These are phyloP conservation scores for Dorcus parallelipipedus DNA, from an alignment of 2,888 invertebrate species.

Conservation along the genomic window DNA sequence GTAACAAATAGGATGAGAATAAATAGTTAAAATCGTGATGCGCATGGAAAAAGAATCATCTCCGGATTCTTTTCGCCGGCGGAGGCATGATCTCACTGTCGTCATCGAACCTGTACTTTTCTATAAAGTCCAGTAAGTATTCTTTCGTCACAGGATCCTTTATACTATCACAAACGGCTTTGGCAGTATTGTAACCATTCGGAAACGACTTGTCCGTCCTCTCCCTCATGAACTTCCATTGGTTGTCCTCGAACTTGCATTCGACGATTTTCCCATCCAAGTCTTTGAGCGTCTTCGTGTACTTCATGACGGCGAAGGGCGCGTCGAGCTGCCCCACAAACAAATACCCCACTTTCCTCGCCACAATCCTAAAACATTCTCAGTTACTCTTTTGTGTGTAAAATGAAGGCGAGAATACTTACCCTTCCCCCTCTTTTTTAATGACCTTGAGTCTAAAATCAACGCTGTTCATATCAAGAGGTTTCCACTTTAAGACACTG, in stretches of 20 bases:
- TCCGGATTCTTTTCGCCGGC: slow-evolving; percentile 53
- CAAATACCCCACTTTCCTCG: slow-evolving; percentile 67
- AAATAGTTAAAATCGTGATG: slow-evolving; percentile 6
- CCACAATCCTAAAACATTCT: slow-evolving; percentile 58
- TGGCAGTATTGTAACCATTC: slow-evolving; percentile 83
- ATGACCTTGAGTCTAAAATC: slow-evolving; percentile 89
- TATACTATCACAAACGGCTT: slow-evolving; percentile 84
- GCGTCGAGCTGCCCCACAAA: slow-evolving; percentile 71
- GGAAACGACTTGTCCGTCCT: slow-evolving; percentile 96
- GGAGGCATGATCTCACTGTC: slow-evolving; percentile 74
- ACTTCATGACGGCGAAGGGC: slow-evolving; percentile 72
- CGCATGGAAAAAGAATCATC: slow-evolving; percentile 33
- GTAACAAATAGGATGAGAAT: too few relatives aligned
- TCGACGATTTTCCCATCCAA: slow-evolving; percentile 94
- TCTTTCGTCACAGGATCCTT: slow-evolving; percentile 81
- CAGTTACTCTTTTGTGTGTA: too few relatives aligned
- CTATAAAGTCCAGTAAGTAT: slow-evolving; percentile 70
- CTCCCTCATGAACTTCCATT: slow-evolving; percentile 94
- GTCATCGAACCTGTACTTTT: slow-evolving; percentile 60
- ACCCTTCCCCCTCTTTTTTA: slow-evolving; percentile 70
- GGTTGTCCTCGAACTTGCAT: slow-evolving; percentile 76
- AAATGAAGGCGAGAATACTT: slow-evolving; percentile 35
- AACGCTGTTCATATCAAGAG: slow-evolving; percentile 87
- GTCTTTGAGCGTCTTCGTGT: slow-evolving; percentile 73
- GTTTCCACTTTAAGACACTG: slow-evolving; percentile 97